Conservation (phyloP, 2,797 vertebrate genomes). For the Sciurus vulgaris region DNA sequence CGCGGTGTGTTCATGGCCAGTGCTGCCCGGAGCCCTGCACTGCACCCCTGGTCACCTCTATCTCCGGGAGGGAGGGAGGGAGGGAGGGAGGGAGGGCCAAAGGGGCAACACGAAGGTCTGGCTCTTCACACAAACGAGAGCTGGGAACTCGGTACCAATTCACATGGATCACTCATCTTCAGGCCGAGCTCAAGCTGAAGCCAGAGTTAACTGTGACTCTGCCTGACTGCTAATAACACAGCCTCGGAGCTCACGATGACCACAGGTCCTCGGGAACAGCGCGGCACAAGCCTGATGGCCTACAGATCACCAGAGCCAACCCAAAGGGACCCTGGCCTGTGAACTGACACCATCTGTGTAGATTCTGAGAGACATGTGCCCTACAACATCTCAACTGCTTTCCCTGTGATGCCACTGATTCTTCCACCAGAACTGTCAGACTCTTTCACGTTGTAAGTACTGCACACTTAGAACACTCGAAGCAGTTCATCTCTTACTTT, state of each 20-base stretch:
- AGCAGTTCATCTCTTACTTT: slow-evolving; percentile 91
- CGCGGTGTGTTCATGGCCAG: neutral
- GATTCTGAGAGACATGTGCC: neutral
- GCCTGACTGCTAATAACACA: neutral
- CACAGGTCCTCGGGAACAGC: neutral
- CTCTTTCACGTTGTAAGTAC: neutral
- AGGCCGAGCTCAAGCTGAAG: neutral
- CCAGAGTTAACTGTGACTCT: neutral
- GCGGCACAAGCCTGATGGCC: neutral
- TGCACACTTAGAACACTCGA: neutral
- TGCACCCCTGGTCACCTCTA: neutral
- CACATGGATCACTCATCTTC: too few relatives aligned
- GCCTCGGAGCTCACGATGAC: fast-evolving
- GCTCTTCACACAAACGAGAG: too few relatives aligned
- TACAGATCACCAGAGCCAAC: neutral
- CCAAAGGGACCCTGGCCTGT: neutral
- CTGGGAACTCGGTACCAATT: too few relatives aligned
- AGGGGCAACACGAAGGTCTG: neutral
- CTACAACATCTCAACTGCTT: neutral
- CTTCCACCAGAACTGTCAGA: neutral
- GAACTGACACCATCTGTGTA: neutral
- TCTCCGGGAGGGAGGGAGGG: neutral
- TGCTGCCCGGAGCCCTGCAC: fast-evolving
- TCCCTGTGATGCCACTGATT: neutral
- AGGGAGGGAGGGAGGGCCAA: neutral